A percentile compares a stretch with the other conserved stretches of the same genome.
These are phyloP conservation scores for Heliothis peltigera DNA, from an alignment of 2,888 invertebrate species.

Conservation along the genomic window DNA sequence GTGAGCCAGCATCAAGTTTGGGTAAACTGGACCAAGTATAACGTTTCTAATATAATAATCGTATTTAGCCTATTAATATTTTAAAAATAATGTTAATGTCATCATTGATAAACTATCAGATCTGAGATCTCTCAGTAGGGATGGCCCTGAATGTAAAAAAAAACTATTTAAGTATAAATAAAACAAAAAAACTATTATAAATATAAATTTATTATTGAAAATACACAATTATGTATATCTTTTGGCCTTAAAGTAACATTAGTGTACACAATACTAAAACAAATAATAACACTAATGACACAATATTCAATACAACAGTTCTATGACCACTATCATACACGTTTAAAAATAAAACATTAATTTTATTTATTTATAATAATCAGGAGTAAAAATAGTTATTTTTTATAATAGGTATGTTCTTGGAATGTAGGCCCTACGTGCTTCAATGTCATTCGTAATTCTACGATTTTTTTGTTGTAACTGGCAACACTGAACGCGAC, in stretches of 20 bases:
- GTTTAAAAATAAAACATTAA: slow-evolving; percentile 70
- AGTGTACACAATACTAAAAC: slow-evolving; percentile 85
- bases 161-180: slow-evolving; percentile 14
- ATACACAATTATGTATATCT: slow-evolving; percentile 89
- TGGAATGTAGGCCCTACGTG: slow-evolving; percentile 82
- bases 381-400: slow-evolving; percentile 76
- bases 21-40: no score
- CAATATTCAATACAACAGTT: slow-evolving; percentile 86
- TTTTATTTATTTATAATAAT: slow-evolving; percentile 60
- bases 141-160: not conserved
- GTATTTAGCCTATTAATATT: no score
- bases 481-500: slow-evolving; percentile 51
- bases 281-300: slow-evolving; percentile 80
- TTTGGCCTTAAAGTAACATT: slow-evolving; percentile 88
- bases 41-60: no score
- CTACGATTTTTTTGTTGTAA: slow-evolving; percentile 48
- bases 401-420: slow-evolving; percentile 71
- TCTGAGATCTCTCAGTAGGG: no score
- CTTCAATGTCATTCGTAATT: slow-evolving; percentile 82
- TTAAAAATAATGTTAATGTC: no score
- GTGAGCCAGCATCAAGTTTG: no score
- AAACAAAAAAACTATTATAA: slow-evolving; percentile 72
- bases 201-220: slow-evolving; percentile 88
- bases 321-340: slow-evolving; percentile 78
- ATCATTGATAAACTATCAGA: no score